phyloP scores from a whole-genome alignment of 2,888 invertebrate genomes.

The Steromphala cineraria region DNA sequence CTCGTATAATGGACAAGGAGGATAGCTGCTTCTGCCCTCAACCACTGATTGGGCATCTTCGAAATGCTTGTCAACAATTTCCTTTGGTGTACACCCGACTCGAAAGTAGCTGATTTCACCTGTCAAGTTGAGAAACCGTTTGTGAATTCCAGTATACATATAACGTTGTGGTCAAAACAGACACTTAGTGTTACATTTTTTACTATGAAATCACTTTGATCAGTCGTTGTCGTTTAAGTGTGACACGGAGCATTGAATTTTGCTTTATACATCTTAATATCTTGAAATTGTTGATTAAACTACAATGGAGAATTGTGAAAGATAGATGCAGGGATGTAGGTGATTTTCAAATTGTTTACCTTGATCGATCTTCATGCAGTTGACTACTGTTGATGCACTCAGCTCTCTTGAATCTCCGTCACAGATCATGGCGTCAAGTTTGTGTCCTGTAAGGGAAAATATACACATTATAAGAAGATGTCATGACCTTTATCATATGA shows the following conservation, averaged over 20 bases:
- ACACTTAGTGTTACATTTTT: too few relatives aligned
- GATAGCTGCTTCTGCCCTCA: constrained; percentile 15
- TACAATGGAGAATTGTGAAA: too few relatives aligned
- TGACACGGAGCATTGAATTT: too few relatives aligned
- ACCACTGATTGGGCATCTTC: constrained; percentile 37
- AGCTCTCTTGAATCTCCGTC: constrained; percentile 55
- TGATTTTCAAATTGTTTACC: constrained; percentile 31
- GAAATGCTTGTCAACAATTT: constrained; percentile 39
- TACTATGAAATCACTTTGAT: neutral
- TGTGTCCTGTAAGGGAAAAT: constrained; percentile 41
- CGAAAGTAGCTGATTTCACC: constrained; percentile 55
- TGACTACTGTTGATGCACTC: constrained; percentile 61
- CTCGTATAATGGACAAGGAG: constrained; percentile 45
- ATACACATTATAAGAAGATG: too few relatives aligned
- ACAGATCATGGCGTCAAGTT: constrained; percentile 54
- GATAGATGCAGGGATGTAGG: too few relatives aligned
- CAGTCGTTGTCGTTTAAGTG: neutral
- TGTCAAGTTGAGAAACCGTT: constrained; percentile 21
- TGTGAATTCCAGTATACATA: neutral
- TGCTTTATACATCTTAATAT: too few relatives aligned
- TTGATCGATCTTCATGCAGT: constrained; percentile 55
- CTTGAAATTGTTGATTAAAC: too few relatives aligned
- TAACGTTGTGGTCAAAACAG: too few relatives aligned
- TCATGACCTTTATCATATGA: too few relatives aligned
- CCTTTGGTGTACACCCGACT: constrained; percentile 56